Evolutionary conservation across 2,888 invertebrate species (phyloP).

Genomic region (Aleiodes testaceus): DNA sequence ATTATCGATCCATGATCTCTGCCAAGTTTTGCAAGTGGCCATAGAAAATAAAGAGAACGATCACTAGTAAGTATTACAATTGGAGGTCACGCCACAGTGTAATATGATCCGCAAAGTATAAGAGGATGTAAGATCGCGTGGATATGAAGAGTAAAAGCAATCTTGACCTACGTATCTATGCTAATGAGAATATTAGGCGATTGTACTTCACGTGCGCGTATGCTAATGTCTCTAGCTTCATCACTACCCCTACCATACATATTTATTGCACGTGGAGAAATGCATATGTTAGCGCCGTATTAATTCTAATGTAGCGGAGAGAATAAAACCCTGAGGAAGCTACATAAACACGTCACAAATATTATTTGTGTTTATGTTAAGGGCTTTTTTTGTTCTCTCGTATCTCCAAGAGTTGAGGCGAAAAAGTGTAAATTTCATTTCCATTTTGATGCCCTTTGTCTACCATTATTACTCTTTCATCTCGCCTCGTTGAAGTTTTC

Average conservation of each 20-base stretch:
- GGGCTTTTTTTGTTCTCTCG: background rate
- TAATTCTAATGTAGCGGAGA: slow-evolving; percentile 24
- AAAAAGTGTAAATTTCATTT: slow-evolving; percentile 22
- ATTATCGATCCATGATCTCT: slow-evolving; percentile 37
- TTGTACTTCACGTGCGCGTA: slow-evolving; percentile 53
- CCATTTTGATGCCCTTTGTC: slow-evolving; percentile 28
- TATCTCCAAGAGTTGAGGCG: slow-evolving; percentile 1
- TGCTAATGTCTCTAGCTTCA: slow-evolving; percentile 47
- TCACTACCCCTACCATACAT: slow-evolving; percentile 33
- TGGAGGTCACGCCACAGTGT: slow-evolving; percentile 31
- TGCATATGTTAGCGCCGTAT: slow-evolving; percentile 28
- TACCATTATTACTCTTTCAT: slow-evolving; percentile 15
- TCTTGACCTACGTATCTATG: slow-evolving; percentile 58
- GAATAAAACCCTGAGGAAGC: slow-evolving; percentile 10
- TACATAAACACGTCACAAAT: slow-evolving; percentile 15
- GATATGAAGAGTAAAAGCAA: slow-evolving; percentile 54
- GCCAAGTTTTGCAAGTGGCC: background rate
- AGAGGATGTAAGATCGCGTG: slow-evolving; percentile 51
- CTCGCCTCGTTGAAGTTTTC: background rate
- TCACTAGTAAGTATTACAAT: background rate
- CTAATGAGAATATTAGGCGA: slow-evolving; percentile 54
- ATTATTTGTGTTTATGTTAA: slow-evolving; percentile 19
- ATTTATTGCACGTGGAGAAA: slow-evolving; percentile 39
- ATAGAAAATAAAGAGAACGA: background rate
- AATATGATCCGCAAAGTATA: slow-evolving; percentile 23